These are phyloP conservation scores for Silurus lanzhouensis DNA, from an alignment of 2,797 vertebrate genomes.

Conservation along the genomic window DNA sequence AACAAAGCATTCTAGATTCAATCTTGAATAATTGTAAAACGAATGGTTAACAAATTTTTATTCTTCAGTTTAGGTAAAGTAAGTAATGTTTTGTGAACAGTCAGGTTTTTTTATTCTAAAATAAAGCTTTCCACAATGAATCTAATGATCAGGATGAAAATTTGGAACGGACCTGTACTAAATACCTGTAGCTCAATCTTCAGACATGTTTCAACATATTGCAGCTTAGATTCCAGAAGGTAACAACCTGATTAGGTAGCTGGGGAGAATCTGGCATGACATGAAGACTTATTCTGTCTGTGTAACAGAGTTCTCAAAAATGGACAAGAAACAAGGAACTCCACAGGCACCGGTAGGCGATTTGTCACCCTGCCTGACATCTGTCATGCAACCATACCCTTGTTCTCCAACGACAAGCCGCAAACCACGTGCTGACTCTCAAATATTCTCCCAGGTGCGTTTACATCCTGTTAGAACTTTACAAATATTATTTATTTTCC, in stretches of 20 bases:
- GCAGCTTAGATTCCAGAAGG: not conserved
- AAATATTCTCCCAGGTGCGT: conserved; percentile 58
- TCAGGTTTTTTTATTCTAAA: not conserved
- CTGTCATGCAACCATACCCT: conserved; percentile 66
- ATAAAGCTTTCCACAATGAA: not conserved
- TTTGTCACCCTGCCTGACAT: conserved; percentile 15
- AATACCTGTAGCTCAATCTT: not conserved
- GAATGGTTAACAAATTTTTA: too few species aligned
- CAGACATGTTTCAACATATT: conserved; percentile 26
- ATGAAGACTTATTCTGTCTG: not conserved
- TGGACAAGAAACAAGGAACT: conserved; percentile 59
- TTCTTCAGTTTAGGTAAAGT: too few species aligned
- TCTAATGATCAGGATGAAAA: not conserved
- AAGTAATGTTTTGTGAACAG: too few species aligned
- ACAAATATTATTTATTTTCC: too few species aligned
- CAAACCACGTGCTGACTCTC: conserved; percentile 46
- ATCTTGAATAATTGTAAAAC: not conserved
- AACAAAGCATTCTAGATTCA: not conserved
- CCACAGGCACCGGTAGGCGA: not conserved
- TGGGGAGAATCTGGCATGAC: not conserved
- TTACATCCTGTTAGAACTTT: not conserved
- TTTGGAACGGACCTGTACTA: not conserved
- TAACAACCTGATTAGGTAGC: not conserved
- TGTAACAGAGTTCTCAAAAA: conserved; percentile 53
- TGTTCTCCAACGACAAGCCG: conserved; percentile 68